Evolutionary conservation across 2,888 invertebrate species (phyloP).

Genomic region (Aquatica leii): DNA sequence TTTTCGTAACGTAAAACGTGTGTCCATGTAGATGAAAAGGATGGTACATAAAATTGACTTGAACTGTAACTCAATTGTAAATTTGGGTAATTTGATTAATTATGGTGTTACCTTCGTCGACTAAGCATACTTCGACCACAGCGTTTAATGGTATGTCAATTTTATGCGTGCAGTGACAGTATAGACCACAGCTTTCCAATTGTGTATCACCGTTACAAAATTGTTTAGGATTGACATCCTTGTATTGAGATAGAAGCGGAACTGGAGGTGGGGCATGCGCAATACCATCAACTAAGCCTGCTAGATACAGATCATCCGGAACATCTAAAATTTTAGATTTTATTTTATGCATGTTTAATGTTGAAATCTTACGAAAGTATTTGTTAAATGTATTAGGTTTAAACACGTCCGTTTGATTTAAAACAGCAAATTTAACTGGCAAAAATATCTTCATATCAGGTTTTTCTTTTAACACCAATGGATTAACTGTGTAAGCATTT

Average conservation of each 20-base stretch:
- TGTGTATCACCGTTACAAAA: constrained; percentile 91
- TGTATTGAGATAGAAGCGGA: constrained; percentile 84
- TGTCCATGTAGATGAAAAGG: constrained; percentile 95
- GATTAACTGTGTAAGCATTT: constrained; percentile 79
- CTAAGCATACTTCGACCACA: constrained; percentile 87
- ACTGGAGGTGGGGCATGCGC: constrained; percentile 86
- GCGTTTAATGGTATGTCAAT: constrained; percentile 88
- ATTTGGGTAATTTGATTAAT: background rate
- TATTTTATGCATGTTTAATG: background rate
- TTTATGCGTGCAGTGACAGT: constrained; percentile 91
- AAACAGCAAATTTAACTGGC: constrained; percentile 88
- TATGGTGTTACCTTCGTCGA: constrained; percentile 78
- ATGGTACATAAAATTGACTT: constrained; percentile 90
- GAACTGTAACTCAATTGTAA: constrained; percentile 66
- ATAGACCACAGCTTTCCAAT: constrained; percentile 84
- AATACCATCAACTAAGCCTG: constrained; percentile 89
- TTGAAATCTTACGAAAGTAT: constrained; percentile 73
- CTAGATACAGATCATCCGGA: constrained; percentile 85
- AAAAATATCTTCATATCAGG: constrained; percentile 91
- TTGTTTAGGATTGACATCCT: constrained; percentile 85
- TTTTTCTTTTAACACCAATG: constrained; percentile 79
- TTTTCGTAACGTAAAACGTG: constrained; percentile 87
- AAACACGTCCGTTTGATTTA: constrained; percentile 86
- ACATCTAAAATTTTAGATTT: constrained; percentile 68
- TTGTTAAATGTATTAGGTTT: constrained; percentile 89